Percentiles rank a stretch among this genome's conserved stretches.
Evolutionary conservation across 2,888 invertebrate species (phyloP).

Genomic region (Ormia ochracea): DNA sequence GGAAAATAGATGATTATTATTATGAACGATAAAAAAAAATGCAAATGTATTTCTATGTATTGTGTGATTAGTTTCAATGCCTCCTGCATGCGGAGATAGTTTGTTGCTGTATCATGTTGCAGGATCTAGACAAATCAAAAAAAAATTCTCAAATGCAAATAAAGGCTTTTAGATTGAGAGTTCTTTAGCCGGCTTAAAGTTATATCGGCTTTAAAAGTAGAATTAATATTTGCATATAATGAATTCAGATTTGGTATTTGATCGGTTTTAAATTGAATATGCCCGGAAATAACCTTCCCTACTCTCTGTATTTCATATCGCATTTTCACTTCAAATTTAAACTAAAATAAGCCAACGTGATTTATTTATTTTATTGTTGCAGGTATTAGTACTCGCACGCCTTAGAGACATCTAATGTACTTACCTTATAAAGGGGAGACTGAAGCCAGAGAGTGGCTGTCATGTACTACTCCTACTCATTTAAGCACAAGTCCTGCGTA

Average conservation of each 20-base stretch:
- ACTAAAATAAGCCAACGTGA: no score
- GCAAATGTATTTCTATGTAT: constrained; percentile 40
- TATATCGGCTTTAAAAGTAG: background rate
- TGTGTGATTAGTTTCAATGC: constrained; percentile 37
- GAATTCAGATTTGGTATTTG: background rate
- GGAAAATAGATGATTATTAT: constrained; percentile 18
- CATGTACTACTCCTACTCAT: no score
- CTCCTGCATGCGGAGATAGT: background rate
- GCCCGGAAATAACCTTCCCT: no score
- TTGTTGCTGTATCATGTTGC: background rate
- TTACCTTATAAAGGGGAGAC: no score
- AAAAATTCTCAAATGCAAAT: background rate
- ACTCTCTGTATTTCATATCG: no score
- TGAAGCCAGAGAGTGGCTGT: no score
- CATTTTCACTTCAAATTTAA: no score
- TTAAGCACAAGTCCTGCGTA: no score
- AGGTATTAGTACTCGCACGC: no score
- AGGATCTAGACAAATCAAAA: background rate
- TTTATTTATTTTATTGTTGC: no score
- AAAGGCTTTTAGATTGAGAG: background rate
- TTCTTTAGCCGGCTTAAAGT: background rate
- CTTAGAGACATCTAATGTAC: no score
- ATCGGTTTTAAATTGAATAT: background rate
- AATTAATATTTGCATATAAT: background rate
- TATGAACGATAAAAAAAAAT: constrained; percentile 23